Evolutionary conservation across 1,140 invertebrate genomes (phyloP).

Genomic region (Diabrotica virgifera): DNA sequence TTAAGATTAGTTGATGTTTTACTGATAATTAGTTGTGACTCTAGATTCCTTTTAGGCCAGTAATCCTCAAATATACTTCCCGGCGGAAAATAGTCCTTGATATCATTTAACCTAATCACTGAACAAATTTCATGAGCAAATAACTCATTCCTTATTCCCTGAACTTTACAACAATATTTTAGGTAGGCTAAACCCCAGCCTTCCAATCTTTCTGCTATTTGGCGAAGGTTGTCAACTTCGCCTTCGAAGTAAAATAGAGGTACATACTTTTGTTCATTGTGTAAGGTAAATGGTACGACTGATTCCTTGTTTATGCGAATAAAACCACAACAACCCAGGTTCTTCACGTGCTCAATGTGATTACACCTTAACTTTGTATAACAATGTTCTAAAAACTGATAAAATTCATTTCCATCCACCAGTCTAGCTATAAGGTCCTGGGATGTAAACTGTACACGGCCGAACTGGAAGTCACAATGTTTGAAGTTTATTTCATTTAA

Average conservation of each 20-base stretch:
- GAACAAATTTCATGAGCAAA: conserved; percentile 86
- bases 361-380: conserved; percentile 74
- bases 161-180: conserved; percentile 92
- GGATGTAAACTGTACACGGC: conserved; percentile 81
- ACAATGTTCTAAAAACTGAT: conserved; percentile 84
- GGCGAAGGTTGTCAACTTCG: conserved; percentile 84
- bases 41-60: conserved; percentile 83
- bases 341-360: conserved; percentile 51
- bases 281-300: conserved; percentile 88
- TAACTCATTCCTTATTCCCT: conserved; percentile 85
- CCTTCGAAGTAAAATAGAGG: conserved; percentile 93
- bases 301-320: conserved; percentile 92
- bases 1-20: conserved; percentile 53
- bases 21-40: conserved; percentile 62
- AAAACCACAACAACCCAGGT: conserved; percentile 84
- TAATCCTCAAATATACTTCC: conserved; percentile 87
- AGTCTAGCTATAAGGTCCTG: conserved; percentile 88
- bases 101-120: conserved; percentile 84
- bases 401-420: conserved; percentile 85
- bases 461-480: conserved; percentile 89
- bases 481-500: conserved; percentile 91
- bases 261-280: conserved; percentile 80
- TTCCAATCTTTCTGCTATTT: conserved; percentile 78
- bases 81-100: conserved; percentile 86
- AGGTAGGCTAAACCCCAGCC: conserved; percentile 90